Conservation (phyloP, 2,797 vertebrate species). For the Fringilla coelebs region DNA sequence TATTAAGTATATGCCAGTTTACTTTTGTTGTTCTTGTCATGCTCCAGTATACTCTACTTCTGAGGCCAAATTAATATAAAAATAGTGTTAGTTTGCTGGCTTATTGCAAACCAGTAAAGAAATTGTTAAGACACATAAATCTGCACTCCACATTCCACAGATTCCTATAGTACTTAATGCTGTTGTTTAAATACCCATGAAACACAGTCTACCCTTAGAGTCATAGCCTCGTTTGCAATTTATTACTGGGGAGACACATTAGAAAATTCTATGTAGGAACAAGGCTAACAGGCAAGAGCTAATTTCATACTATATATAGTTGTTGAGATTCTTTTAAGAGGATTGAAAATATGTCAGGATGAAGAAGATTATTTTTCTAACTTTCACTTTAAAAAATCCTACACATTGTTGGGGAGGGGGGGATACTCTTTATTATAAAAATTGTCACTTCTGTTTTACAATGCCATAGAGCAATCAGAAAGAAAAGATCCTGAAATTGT, state of each 20-base stretch:
- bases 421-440: background rate
- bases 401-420: fast-evolving
- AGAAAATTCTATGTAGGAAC: conserved; percentile 33
- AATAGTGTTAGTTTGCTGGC: conserved; percentile 61
- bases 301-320: conserved; percentile 32
- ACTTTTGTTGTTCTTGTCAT: conserved; percentile 67
- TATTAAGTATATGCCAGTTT: conserved; percentile 62
- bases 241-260: conserved; percentile 64
- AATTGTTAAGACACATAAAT: conserved; percentile 77
- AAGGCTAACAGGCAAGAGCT: background rate
- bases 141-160: conserved; percentile 77
- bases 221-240: conserved; percentile 61
- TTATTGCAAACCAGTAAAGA: conserved; percentile 73
- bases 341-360: background rate
- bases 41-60: conserved; percentile 59
- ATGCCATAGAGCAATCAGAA: background rate
- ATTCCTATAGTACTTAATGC: conserved; percentile 80
- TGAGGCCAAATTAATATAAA: conserved; percentile 69
- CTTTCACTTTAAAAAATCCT: conserved; percentile 42
- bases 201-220: conserved; percentile 74
- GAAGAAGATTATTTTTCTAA: conserved; percentile 15
- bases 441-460: background rate
- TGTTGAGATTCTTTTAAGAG: conserved; percentile 52
- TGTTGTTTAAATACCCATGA: conserved; percentile 83
- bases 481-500: conserved; percentile 61